A percentile compares a stretch with the other conserved stretches of the same genome.
phyloP scores from a whole-genome alignment of 2,888 invertebrate species.

The Ichneumon xanthorius region DNA sequence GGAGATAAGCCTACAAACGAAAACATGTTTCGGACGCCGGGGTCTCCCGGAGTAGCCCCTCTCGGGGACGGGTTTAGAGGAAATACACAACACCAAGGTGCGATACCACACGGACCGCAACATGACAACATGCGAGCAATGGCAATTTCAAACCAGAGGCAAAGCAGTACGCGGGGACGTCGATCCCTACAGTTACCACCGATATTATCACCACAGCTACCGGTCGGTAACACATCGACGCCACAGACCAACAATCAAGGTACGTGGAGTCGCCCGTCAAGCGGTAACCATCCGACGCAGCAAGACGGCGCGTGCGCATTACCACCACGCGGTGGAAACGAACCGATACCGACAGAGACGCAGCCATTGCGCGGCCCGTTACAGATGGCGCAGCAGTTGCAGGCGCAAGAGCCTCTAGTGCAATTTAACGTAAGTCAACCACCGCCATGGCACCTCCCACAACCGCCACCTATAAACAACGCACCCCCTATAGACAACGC shows the following conservation, averaged over 20 bases:
- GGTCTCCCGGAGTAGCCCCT: neutral
- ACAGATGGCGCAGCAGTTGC: too few species aligned
- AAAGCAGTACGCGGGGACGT: neutral
- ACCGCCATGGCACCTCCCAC: neutral
- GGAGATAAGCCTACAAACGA: neutral
- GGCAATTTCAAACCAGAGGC: neutral
- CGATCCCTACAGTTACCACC: neutral
- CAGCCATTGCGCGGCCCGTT: too few species aligned
- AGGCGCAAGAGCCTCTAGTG: too few species aligned
- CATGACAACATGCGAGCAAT: neutral
- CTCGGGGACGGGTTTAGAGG: neutral
- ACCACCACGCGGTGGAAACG: too few species aligned
- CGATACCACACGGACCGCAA: neutral
- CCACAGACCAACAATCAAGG: too few species aligned
- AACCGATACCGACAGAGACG: too few species aligned
- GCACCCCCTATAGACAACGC: neutral
- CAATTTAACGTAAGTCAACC: neutral
- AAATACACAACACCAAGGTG: neutral
- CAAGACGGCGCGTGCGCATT: too few species aligned
- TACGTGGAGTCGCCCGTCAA: too few species aligned
- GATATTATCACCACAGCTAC: neutral
- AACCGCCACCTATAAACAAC: too few species aligned
- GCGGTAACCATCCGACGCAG: too few species aligned
- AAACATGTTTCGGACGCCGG: neutral
- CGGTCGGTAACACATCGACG: neutral